Base-by-base conservation (phyloP, 2,113 vertebrate species). In the Mustela nigripes region DNA sequence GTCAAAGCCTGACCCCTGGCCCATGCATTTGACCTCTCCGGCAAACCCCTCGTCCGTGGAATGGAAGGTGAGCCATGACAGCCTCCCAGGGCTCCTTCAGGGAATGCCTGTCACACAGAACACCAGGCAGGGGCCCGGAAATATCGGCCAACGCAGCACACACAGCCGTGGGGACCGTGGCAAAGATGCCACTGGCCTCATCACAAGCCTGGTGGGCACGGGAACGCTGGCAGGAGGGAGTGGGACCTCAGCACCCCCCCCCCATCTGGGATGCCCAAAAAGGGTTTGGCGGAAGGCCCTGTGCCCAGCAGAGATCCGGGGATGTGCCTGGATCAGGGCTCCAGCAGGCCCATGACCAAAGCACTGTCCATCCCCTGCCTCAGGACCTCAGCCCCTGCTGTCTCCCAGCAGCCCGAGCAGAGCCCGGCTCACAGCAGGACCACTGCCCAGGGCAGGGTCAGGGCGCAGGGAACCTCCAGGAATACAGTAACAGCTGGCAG, bases 361-460 rank as follows among this genome's bases (percentile, higher is more conserved):
- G 73, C 26, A 31, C 48, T 4, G 0, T 2, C 45, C 8, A 0
- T 11, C 56, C 14, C 6, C 56, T 11, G 11, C 0, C 1, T 31
- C 60, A 67, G 45, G n/a, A 56, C 36, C 15, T 22, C n/a, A 58
- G 58, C 21, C n/a, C 26, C 28, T n/a, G 28, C 60, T 9, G 5
- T 45, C 31, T 9, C 24, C 45, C 5, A 11, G 87, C 28, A 11
- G 18, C 50, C 33, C 7, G 63, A 10, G 1, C 31, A n/a, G 48
- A 0, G 1, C 48, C 60, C 0, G 26, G 58, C 36, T 11, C 78
- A 11, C 58, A 21, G 45, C 1, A 10, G 56, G 28, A 45, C 94
- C 11, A 28, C 56, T 21, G n/a, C 31, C n/a, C 45, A 53, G 56
- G 42, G 12, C 19, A 18, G 28, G 31, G 5, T 4, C 24, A 19